These are phyloP conservation scores for Balaeniceps rex DNA, from an alignment of 2,113 vertebrate species.

Conservation along the genomic window DNA sequence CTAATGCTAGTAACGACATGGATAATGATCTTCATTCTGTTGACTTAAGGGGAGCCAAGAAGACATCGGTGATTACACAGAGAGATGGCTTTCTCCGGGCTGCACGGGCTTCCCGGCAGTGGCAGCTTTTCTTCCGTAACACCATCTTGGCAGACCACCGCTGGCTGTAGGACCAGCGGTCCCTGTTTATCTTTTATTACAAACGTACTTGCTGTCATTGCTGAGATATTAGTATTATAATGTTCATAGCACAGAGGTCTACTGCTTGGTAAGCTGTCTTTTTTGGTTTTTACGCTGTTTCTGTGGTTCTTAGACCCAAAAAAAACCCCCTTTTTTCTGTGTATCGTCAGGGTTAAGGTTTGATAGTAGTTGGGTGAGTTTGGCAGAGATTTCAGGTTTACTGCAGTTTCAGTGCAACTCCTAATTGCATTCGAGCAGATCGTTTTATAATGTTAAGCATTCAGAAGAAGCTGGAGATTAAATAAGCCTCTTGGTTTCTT, in stretches of 20 bases:
- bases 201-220: background rate
- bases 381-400: background rate
- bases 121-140: background rate
- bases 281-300: background rate
- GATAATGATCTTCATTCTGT: background rate
- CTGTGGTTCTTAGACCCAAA: background rate
- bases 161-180: background rate
- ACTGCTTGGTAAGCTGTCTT: background rate
- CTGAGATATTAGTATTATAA: background rate
- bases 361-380: background rate
- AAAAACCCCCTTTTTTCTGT: background rate
- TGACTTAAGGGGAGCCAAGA: background rate
- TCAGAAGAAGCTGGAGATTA: background rate
- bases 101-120: background rate
- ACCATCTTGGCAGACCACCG: rapidly evolving
- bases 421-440: background rate
- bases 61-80: background rate
- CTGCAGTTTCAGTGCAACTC: background rate
- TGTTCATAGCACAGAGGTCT: background rate
- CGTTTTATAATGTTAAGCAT: background rate
- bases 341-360: background rate
- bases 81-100: background rate
- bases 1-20: background rate
- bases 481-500: background rate
- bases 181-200: background rate